A percentile compares a stretch with the other conserved stretches of the same genome.
Conservation (phyloP, 1,140 invertebrate genomes). For the Conus betulinus region DNA sequence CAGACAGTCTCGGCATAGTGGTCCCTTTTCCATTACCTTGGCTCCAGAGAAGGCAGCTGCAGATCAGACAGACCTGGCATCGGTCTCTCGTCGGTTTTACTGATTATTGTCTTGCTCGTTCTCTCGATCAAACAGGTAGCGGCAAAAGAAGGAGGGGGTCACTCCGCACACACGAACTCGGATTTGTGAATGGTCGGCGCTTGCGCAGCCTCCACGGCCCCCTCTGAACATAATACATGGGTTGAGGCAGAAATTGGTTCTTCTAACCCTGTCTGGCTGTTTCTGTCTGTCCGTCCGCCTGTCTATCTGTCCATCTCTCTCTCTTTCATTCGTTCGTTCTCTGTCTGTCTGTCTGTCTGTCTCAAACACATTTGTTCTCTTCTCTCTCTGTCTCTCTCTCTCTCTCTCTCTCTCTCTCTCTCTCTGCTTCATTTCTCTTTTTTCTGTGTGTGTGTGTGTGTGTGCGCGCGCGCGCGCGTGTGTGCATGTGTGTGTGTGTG, state of each 20-base stretch:
- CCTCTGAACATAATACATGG: not conserved
- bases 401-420: not conserved
- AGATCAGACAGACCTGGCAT: too few species aligned
- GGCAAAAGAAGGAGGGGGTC: conserved; percentile 2
- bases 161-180: not conserved
- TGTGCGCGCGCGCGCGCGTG: not conserved
- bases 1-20: too few species aligned
- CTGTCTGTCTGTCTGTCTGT: conserved; percentile 3
- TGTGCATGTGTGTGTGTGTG: not conserved
- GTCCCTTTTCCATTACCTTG: too few species aligned
- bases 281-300: not conserved
- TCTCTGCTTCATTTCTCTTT: not conserved
- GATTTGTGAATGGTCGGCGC: not conserved
- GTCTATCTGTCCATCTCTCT: not conserved
- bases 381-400: not conserved
- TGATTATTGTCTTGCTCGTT: too few species aligned
- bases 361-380: not conserved
- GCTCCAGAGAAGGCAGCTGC: too few species aligned
- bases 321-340: not conserved
- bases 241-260: too few species aligned
- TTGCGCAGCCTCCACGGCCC: not conserved
- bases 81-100: too few species aligned
- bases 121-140: not conserved
- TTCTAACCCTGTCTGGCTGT: not conserved
- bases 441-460: not conserved